A percentile compares a stretch with the other conserved stretches of the same genome.
Conservation (phyloP, 2,797 vertebrate species). For the Pantherophis alleghaniensis region DNA sequence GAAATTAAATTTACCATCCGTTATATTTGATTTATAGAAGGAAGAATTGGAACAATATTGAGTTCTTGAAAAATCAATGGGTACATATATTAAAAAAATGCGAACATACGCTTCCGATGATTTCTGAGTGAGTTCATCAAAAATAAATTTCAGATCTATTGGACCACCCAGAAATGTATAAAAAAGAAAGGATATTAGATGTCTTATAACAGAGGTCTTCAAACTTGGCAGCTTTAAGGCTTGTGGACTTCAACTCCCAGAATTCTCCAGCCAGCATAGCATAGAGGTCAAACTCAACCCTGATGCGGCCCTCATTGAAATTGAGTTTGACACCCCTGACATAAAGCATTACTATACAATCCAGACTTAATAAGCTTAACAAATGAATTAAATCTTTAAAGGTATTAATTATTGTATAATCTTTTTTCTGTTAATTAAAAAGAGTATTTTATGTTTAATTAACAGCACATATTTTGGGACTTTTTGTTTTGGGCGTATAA, state of each 20-base stretch:
- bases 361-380: not conserved
- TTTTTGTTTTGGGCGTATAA: not conserved
- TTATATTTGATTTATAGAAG: not conserved
- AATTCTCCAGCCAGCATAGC: too few relatives aligned
- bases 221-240: too few relatives aligned
- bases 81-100: not conserved
- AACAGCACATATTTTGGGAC: not conserved
- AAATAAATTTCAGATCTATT: not conserved
- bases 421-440: not conserved
- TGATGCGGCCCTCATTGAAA: too few relatives aligned
- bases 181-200: not conserved
- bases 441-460: not conserved
- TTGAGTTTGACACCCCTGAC: not conserved
- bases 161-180: not conserved
- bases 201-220: not conserved
- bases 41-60: not conserved
- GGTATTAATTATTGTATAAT: not conserved
- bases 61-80: not conserved
- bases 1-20: not conserved
- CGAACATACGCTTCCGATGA: not conserved
- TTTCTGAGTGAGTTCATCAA: not conserved
- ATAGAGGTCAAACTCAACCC: too few relatives aligned
- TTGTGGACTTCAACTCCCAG: too few relatives aligned
- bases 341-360: not conserved
- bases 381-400: not conserved